phyloP scores from a whole-genome alignment of 37 sponge, comb jelly and placozoan genomes.

The Petrosia ficiformis region DNA sequence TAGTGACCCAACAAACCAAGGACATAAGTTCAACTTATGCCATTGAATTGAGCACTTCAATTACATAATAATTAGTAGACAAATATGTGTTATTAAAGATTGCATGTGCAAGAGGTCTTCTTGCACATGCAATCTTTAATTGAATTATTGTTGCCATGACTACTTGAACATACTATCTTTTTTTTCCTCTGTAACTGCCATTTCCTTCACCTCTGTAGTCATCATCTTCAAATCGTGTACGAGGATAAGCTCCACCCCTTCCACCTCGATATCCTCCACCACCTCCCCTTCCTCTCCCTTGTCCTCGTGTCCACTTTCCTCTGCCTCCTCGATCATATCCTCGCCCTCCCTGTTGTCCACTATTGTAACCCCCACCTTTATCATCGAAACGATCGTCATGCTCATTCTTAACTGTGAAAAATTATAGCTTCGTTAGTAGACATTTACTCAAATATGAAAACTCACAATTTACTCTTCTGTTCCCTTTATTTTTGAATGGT shows the following conservation, averaged over 20 bases:
- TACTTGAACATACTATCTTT: neutral
- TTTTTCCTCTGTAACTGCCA: neutral
- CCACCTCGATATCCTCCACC: neutral
- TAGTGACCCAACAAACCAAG: too few relatives aligned
- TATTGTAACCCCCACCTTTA: neutral
- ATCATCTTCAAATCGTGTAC: neutral
- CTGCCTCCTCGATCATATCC: neutral
- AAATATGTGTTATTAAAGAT: too few relatives aligned
- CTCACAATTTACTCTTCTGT: conserved; percentile 2
- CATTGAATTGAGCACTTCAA: too few relatives aligned
- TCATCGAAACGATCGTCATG: neutral
- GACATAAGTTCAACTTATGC: too few relatives aligned
- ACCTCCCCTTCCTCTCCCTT: conserved; percentile 1
- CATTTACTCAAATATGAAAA: too few relatives aligned
- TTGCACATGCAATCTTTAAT: too few relatives aligned
- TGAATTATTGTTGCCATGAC: neutral
- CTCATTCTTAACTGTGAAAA: neutral
- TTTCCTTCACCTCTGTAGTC: neutral
- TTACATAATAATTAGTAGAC: too few relatives aligned
- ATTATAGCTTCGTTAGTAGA: too few relatives aligned
- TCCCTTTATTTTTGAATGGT: neutral
- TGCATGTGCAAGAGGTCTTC: too few relatives aligned
- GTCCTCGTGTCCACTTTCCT: neutral
- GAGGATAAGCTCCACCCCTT: neutral
- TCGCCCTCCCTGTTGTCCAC: conserved; percentile 18